Evolutionary conservation across 2,888 invertebrate species (phyloP).

Genomic region (Entomobrya proxima): DNA sequence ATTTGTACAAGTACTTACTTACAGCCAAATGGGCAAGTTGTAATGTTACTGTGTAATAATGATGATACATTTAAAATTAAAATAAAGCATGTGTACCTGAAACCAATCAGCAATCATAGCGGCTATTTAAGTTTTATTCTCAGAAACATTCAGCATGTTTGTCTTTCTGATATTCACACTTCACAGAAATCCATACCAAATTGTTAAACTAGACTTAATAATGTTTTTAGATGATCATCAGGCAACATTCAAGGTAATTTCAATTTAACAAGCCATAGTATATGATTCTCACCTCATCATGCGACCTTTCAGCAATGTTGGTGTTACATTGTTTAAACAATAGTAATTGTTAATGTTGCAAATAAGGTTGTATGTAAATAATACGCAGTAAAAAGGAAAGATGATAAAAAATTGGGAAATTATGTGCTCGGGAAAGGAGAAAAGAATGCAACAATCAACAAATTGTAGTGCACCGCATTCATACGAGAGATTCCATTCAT

Average conservation of each 20-base stretch:
- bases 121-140: too few relatives aligned
- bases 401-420: neutral
- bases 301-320: too few relatives aligned
- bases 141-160: too few relatives aligned
- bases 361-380: neutral
- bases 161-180: too few relatives aligned
- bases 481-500: conserved; percentile 40
- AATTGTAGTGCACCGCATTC: neutral
- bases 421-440: neutral
- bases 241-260: conserved; percentile 26
- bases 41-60: too few relatives aligned
- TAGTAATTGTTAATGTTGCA: neutral
- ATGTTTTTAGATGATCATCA: neutral
- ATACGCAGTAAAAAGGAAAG: neutral
- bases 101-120: too few relatives aligned
- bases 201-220: too few relatives aligned
- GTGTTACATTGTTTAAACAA: neutral
- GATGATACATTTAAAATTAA: too few relatives aligned
- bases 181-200: too few relatives aligned
- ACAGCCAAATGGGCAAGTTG: too few relatives aligned
- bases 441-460: neutral
- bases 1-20: too few relatives aligned
- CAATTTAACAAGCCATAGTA: conserved; percentile 36
- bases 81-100: too few relatives aligned
- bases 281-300: conserved; percentile 50